phyloP scores from a whole-genome alignment of 2,113 vertebrate genomes.

The Chrysochloris asiatica region DNA sequence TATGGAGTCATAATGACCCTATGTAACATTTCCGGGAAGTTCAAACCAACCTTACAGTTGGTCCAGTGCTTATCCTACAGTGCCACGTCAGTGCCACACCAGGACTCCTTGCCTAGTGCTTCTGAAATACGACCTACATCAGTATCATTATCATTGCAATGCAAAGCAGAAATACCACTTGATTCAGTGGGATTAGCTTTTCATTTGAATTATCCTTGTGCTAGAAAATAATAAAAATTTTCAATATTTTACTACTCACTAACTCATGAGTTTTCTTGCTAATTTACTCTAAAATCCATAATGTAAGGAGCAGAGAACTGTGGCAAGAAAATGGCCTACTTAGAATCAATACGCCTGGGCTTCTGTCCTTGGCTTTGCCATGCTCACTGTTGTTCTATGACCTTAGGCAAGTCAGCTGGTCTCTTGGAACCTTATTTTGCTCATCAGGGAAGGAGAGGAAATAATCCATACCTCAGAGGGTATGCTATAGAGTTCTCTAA shows the following conservation, averaged over 20 bases:
- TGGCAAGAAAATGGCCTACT: neutral
- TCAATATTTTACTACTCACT: neutral
- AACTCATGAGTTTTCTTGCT: neutral
- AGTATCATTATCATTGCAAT: neutral
- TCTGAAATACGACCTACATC: neutral
- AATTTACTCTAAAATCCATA: neutral
- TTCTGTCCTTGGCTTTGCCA: neutral
- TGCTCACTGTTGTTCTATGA: neutral
- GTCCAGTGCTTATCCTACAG: too few species aligned
- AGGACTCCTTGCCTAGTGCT: too few species aligned
- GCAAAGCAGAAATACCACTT: neutral
- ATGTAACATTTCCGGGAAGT: too few species aligned
- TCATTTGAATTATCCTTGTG: neutral
- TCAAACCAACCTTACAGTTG: too few species aligned
- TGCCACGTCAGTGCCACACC: too few species aligned
- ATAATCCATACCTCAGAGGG: neutral
- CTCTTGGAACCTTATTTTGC: neutral
- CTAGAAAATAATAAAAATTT: constrained; percentile 5
- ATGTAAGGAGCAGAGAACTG: neutral
- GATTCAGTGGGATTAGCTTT: neutral
- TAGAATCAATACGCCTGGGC: neutral
- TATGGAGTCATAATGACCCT: too few species aligned
- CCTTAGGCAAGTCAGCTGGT: neutral
- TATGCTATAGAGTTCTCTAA: neutral
- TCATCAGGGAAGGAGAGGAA: neutral